Base-by-base conservation (phyloP, 37 sponge, comb jelly and placozoan species). In the Amphimedon queenslandica region DNA sequence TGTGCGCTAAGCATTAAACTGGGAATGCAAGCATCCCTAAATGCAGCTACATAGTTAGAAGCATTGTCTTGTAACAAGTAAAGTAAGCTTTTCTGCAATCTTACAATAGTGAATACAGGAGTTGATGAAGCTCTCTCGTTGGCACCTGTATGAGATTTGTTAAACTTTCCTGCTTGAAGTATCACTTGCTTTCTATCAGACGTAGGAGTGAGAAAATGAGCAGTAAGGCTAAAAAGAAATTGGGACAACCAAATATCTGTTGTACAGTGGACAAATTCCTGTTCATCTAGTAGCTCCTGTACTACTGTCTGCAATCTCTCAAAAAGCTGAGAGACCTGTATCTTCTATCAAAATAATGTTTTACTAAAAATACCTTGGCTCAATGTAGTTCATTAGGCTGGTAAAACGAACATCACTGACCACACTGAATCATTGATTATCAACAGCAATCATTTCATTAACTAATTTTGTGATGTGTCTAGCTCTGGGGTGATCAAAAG, bases 1-100 rank as follows among this genome's bases (percentile, higher is more conserved):
- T 80, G 51, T 80, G 81, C 33, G 72, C 72, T 71, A 80, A 73
- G 42, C 81, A 80, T 28, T 72, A 71, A 36, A 36, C 40, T 36
- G 27, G 61, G 56, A 23, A 58, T 25, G 30, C 18, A 27, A 27
- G 81, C 71, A 39, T 71, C 66, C 37, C 35, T 58, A 60, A n/a
- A 42, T 27, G 64, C 81, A 37, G 39, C 58, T 32, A 27, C 72
- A 61, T 71, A 71, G 72, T 80, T 80, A 41, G 73, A n/a, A n/a
- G 73, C 81, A 80, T 80, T 77, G 40, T 77, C 78, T 11, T 69
- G 10, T 40, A 77, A 3, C 6, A 77, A 51, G 20, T 40, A 55
- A 8, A 53, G 68, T 30, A 66, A 33, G 8, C 4, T 80, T 21
- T 25, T 28, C 58, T 10, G 31, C 55, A 72, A 79, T 70, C 21